phyloP scores from a whole-genome alignment of 92 coral and sea anemone genomes.

The Palythoa heliodiscus region DNA sequence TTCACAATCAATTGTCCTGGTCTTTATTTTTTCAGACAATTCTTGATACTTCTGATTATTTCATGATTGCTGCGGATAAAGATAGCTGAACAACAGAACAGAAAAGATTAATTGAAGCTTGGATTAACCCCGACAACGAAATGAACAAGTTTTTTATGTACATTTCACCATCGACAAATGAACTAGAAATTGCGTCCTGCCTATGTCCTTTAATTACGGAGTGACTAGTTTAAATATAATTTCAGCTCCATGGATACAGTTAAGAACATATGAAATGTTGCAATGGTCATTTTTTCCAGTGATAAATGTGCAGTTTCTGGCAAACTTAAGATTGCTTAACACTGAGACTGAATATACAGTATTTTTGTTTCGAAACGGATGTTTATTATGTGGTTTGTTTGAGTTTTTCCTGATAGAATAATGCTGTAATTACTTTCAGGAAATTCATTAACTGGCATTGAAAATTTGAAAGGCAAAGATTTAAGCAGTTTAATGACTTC shows the following conservation, averaged over 20 bases:
- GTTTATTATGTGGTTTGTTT: conserved; percentile 20
- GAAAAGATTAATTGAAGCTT: neutral
- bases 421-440: neutral
- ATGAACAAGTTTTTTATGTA: neutral
- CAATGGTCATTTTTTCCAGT: neutral
- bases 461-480: neutral
- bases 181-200: neutral
- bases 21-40: neutral
- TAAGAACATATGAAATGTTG: neutral
- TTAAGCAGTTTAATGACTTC: neutral
- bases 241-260: neutral
- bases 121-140: neutral
- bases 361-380: conserved; percentile 5
- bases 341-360: neutral
- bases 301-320: conserved; percentile 7
- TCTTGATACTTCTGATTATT: no score
- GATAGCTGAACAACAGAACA: neutral
- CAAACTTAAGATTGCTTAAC: neutral
- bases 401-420: conserved; percentile 10
- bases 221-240: neutral
- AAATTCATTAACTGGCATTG: conserved; percentile 2
- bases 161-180: neutral
- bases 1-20: conserved; percentile 27
- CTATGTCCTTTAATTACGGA: neutral
- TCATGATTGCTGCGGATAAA: neutral